Evolutionary conservation across 2,113 vertebrate genomes (phyloP).

Genomic region (Bungarus multicinctus): DNA sequence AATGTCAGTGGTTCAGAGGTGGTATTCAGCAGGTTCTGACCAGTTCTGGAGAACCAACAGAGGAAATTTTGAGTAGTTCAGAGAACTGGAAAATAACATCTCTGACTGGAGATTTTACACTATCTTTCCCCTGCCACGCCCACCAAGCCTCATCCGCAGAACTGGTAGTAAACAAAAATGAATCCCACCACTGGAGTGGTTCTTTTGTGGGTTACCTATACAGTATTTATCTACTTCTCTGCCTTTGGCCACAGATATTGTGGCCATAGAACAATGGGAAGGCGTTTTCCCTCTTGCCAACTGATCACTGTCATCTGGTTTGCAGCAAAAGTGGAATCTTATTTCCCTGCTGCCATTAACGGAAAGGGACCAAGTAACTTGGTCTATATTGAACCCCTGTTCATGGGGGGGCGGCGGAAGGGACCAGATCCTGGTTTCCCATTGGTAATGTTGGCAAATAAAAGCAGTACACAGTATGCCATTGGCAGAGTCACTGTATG

Average conservation of each 20-base stretch:
- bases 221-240: neutral
- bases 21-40: no score
- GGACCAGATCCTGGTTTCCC: neutral
- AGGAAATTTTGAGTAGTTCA: no score
- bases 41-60: no score
- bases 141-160: no score
- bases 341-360: neutral
- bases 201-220: neutral
- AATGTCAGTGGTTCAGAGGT: no score
- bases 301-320: neutral
- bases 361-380: neutral
- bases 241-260: neutral
- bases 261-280: neutral
- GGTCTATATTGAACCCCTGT: neutral
- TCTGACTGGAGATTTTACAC: no score
- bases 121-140: no score
- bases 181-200: neutral
- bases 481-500: neutral
- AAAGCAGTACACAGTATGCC: neutral
- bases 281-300: neutral
- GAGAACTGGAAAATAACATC: no score
- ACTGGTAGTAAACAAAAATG: no score
- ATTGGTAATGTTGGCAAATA: neutral
- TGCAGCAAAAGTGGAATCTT: neutral
- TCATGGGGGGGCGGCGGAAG: neutral